phyloP scores from a whole-genome alignment of 2,888 invertebrate genomes.

The Dryobotodes eremita region DNA sequence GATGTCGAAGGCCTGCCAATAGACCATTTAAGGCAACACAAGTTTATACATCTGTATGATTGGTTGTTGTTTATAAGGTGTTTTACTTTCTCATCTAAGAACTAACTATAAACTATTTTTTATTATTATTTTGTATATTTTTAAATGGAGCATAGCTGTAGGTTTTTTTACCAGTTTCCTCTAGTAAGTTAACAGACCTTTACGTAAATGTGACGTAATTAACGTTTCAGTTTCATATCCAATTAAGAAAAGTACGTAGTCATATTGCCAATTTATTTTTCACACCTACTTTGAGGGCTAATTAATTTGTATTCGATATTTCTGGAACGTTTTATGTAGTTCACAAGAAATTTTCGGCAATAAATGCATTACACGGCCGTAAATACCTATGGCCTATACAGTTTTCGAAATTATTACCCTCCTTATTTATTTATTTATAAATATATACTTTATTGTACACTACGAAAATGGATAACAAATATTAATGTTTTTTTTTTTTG shows the following conservation, averaged over 20 bases:
- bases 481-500: no score
- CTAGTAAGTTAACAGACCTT: neutral
- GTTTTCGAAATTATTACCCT: neutral
- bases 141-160: neutral
- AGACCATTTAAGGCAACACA: neutral
- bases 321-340: neutral
- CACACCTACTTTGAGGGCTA: neutral
- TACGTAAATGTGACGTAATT: conserved; percentile 21
- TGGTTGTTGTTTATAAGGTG: no score
- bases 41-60: neutral
- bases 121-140: no score
- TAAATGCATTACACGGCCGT: neutral
- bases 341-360: neutral
- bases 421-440: neutral
- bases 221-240: conserved; percentile 10
- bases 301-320: neutral
- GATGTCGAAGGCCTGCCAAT: neutral
- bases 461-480: no score
- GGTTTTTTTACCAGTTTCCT: neutral
- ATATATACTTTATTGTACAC: no score
- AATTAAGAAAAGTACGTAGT: conserved; percentile 28
- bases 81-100: no score
- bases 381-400: neutral
- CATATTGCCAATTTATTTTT: conserved; percentile 32
- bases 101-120: no score